phyloP scores from a whole-genome alignment of 2,113 vertebrate species.

The Muscicapa adusta region DNA sequence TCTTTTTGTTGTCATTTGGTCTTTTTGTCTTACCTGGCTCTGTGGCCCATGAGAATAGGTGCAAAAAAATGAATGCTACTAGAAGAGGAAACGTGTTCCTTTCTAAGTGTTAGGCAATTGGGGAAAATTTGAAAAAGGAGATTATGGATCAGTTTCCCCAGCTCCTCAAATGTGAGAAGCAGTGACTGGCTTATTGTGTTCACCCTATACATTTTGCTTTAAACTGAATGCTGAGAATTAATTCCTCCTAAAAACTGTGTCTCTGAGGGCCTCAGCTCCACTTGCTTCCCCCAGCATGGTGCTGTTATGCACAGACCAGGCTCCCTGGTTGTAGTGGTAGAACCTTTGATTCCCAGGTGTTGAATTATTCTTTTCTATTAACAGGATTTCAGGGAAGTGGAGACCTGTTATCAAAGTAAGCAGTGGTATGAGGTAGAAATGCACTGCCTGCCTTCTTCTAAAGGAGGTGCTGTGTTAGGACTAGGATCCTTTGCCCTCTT shows the following conservation, averaged over 20 bases:
- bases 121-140: accelerated
- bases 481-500: background rate
- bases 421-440: background rate
- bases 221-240: background rate
- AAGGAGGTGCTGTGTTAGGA: background rate
- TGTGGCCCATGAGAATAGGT: background rate
- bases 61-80: background rate
- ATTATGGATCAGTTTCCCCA: background rate
- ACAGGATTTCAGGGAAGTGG: background rate
- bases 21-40: background rate
- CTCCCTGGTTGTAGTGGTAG: background rate
- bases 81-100: background rate
- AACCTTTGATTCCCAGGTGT: background rate
- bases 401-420: background rate
- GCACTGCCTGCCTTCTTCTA: background rate
- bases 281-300: background rate
- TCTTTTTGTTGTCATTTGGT: background rate
- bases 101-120: background rate
- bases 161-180: background rate
- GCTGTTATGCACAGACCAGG: background rate
- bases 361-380: background rate
- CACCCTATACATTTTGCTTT: background rate
- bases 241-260: background rate
- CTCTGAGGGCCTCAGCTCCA: background rate
- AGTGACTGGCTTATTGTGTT: background rate